Conservation (phyloP, 2,888 invertebrate species). For the Conchocele bisecta region DNA sequence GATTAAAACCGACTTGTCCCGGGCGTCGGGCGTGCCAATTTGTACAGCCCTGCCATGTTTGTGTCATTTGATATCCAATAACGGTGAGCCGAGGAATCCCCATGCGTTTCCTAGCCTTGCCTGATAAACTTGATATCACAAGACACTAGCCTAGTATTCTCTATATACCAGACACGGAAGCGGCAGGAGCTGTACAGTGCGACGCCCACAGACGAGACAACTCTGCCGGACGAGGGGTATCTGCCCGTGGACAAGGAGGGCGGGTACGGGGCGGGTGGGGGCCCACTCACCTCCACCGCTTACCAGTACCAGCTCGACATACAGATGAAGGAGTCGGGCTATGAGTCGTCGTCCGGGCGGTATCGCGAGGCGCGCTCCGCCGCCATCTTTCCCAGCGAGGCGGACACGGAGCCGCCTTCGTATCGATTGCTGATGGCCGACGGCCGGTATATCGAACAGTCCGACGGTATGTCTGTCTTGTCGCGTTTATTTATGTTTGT, state of each 20-base stretch:
- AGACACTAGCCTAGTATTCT: too few relatives aligned
- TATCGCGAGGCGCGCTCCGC: conserved; percentile 66
- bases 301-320: conserved; percentile 68
- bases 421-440: conserved; percentile 58
- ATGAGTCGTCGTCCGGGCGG: conserved; percentile 74
- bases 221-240: conserved; percentile 78
- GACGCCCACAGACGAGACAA: conserved; percentile 79
- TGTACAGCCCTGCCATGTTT: too few relatives aligned
- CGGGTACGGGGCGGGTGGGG: conserved; percentile 67
- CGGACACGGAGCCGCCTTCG: conserved; percentile 66
- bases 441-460: conserved; percentile 59
- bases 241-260: conserved; percentile 76
- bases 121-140: too few relatives aligned
- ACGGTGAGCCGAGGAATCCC: too few relatives aligned
- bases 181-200: conserved; percentile 80
- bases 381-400: conserved; percentile 77
- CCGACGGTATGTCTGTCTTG: conserved; percentile 57
- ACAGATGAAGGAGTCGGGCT: conserved; percentile 77
- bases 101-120: too few relatives aligned
- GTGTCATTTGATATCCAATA: too few relatives aligned
- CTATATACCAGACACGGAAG: conserved; percentile 91
- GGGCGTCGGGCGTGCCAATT: too few relatives aligned
- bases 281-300: conserved; percentile 47
- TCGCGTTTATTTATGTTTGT: too few relatives aligned
- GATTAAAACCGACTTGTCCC: too few relatives aligned